Conservation (phyloP, 37 sponge, comb jelly and placozoan genomes). For the Oscarella lobularis region DNA sequence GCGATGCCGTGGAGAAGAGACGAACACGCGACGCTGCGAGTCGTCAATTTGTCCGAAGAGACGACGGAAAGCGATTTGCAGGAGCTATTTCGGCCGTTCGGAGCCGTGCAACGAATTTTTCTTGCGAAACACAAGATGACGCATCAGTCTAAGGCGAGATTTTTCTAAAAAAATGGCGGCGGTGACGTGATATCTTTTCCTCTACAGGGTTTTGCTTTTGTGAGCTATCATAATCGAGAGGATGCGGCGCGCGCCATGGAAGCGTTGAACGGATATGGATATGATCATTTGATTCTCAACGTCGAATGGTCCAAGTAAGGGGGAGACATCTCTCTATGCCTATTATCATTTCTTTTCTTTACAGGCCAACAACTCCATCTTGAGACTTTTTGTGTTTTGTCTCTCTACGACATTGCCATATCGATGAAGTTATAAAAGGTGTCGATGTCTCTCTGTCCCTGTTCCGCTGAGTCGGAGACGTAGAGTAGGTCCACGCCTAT, state of each 20-base stretch:
- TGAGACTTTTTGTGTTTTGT: too few species aligned
- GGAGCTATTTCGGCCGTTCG: conserved; percentile 83
- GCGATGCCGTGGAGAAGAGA: conserved; percentile 24
- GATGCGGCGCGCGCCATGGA: conserved; percentile 73
- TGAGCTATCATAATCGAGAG: conserved; percentile 37
- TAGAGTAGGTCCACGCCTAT: too few species aligned
- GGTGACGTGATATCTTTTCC: not conserved
- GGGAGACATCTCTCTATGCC: not conserved
- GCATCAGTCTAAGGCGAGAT: conserved; percentile 76
- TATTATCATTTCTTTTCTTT: not conserved
- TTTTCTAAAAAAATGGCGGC: not conserved
- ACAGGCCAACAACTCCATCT: too few species aligned
- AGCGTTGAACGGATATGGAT: conserved; percentile 64
- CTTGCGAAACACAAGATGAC: conserved; percentile 83
- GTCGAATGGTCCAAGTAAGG: conserved; percentile 98
- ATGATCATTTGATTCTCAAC: conserved; percentile 87
- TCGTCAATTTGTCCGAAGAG: conserved; percentile 88
- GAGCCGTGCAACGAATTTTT: conserved; percentile 59
- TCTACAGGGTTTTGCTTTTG: conserved; percentile 84
- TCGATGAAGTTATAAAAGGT: not conserved
- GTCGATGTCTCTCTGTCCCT: not conserved
- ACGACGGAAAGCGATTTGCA: conserved; percentile 68
- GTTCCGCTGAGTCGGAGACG: too few species aligned
- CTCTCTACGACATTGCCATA: too few species aligned
- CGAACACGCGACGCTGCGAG: conserved; percentile 80